Conservation (phyloP, 2,888 invertebrate species). For the Boloria selene region DNA sequence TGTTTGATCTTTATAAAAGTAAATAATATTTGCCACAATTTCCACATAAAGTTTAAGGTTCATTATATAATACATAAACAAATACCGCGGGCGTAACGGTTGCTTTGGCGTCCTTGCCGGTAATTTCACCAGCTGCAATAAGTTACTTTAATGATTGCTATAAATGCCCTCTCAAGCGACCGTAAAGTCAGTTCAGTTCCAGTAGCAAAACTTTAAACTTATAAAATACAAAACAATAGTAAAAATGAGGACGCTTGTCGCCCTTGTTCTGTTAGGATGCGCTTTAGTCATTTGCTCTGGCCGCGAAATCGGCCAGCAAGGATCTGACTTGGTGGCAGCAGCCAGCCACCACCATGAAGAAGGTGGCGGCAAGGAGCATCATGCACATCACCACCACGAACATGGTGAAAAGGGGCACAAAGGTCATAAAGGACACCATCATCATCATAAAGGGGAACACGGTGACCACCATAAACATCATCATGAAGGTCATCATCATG, state of each 20-base stretch:
- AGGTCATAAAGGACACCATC: conserved; percentile 88
- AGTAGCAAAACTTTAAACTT: conserved; percentile 67
- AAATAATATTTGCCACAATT: not conserved
- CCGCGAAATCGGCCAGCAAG: conserved; percentile 63
- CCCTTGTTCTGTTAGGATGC: conserved; percentile 68
- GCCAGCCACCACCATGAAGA: conserved; percentile 82
- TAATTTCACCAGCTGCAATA: conserved; percentile 77
- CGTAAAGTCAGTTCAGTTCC: conserved; percentile 66
- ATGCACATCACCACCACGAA: conserved; percentile 85
- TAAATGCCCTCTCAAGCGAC: conserved; percentile 69
- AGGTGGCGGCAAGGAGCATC: conserved; percentile 87
- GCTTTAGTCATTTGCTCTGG: conserved; percentile 60
- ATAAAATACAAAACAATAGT: conserved; percentile 40
- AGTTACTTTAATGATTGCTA: conserved; percentile 66
- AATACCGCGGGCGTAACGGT: conserved; percentile 67
- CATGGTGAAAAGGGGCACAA: conserved; percentile 89
- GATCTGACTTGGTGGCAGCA: conserved; percentile 75
- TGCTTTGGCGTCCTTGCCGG: conserved; percentile 72
- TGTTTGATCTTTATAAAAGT: too few species aligned
- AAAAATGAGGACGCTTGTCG: conserved; percentile 75
- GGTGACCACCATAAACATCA: conserved; percentile 90
- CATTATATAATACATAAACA: conserved; percentile 54
- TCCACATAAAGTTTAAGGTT: conserved; percentile 10
- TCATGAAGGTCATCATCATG: conserved; percentile 88
- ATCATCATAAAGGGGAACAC: conserved; percentile 90